phyloP scores from a whole-genome alignment of 2,113 vertebrate species.

The Leiothrix lutea region DNA sequence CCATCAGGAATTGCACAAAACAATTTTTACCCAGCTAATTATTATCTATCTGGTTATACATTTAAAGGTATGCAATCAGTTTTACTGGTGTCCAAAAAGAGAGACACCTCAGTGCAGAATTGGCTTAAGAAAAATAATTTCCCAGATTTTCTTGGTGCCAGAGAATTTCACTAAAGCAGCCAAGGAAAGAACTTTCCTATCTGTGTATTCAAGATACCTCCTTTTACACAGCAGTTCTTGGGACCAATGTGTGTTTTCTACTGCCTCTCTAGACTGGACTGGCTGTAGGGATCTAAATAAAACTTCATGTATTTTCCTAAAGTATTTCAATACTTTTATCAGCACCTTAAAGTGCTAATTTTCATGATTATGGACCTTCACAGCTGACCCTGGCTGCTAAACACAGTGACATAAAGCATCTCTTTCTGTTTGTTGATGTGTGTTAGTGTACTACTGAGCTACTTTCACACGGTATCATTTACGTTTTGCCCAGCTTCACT shows the following conservation, averaged over 20 bases:
- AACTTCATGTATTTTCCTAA: background rate
- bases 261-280: background rate
- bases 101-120: background rate
- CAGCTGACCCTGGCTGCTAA: background rate
- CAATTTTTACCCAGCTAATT: background rate
- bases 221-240: background rate
- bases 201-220: background rate
- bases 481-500: background rate
- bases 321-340: background rate
- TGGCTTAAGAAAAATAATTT: background rate
- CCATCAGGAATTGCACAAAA: background rate
- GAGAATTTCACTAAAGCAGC: background rate
- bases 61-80: background rate
- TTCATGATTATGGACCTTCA: background rate
- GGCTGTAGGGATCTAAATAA: background rate
- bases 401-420: background rate
- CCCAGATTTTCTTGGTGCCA: background rate
- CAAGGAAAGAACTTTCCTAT: background rate
- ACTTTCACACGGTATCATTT: background rate
- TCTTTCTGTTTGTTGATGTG: background rate
- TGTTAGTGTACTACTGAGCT: background rate
- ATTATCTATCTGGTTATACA: background rate
- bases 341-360: background rate
- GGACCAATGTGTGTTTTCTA: background rate
- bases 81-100: background rate